Percentiles rank a stretch among this genome's conserved stretches.
These are phyloP conservation scores for Torymus aiolomorphi DNA, from an alignment of 2,888 invertebrate species.

Conservation along the genomic window DNA sequence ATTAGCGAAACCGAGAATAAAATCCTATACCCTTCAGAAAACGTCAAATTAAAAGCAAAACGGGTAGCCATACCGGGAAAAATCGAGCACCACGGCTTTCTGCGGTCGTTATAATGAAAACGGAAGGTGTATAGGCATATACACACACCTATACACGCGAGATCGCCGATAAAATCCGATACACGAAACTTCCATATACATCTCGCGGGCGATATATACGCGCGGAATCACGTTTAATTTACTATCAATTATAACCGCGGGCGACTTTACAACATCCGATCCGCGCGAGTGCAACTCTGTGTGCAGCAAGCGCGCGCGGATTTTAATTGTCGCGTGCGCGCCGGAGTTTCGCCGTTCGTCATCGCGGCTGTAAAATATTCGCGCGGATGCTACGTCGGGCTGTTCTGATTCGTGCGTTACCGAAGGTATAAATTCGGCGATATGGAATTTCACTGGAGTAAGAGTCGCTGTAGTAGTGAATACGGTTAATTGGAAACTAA, in stretches of 20 bases:
- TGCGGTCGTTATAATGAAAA: slow-evolving; percentile 14
- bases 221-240: slow-evolving; percentile 26
- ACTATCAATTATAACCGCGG: slow-evolving; percentile 28
- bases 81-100: slow-evolving; percentile 6
- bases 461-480: too few species aligned
- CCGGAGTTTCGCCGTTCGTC: too few species aligned
- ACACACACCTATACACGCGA: background rate
- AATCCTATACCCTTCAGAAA: background rate
- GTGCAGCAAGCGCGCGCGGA: slow-evolving; percentile 3
- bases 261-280: slow-evolving; percentile 7
- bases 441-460: too few species aligned
- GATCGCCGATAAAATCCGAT: slow-evolving; percentile 39
- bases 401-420: too few species aligned
- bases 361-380: too few species aligned
- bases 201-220: slow-evolving; percentile 11
- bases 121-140: background rate
- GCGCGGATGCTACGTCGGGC: too few species aligned
- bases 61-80: background rate
- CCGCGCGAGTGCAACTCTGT: background rate
- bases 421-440: too few species aligned
- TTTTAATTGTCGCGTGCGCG: slow-evolving; percentile 1
- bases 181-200: slow-evolving; percentile 47
- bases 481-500: too few species aligned
- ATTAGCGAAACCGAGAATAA: too few species aligned
- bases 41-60: background rate